Percentiles rank a stretch among this genome's conserved stretches.
These are phyloP conservation scores for Columba livia DNA, from an alignment of 2,113 vertebrate genomes.

Conservation along the genomic window DNA sequence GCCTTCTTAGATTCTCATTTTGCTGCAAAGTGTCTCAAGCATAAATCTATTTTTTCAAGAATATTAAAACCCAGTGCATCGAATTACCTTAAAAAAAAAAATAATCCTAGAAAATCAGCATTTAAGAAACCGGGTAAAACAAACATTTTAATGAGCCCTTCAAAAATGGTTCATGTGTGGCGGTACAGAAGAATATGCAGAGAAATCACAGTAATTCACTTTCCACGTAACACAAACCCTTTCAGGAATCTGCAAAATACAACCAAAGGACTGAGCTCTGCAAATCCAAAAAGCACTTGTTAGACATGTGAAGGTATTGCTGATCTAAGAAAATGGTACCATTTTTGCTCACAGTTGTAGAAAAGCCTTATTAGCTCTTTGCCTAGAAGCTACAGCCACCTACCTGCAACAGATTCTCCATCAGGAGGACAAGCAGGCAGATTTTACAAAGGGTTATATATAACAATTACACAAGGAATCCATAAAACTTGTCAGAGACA, in stretches of 20 bases:
- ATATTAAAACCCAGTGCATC: slow-evolving; percentile 34
- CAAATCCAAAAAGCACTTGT: slow-evolving; percentile 42
- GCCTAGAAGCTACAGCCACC: not conserved
- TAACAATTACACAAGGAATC: not conserved
- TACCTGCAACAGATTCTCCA: not conserved
- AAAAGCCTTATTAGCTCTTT: not conserved
- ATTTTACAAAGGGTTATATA: not conserved
- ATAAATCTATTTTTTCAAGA: slow-evolving; percentile 37
- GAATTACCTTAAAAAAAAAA: not conserved
- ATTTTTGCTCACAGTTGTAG: not conserved
- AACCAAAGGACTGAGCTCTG: not conserved
- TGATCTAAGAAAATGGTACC: not conserved
- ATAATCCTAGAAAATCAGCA: not conserved
- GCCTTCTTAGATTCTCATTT: not conserved
- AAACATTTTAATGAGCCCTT: not conserved
- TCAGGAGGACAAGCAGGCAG: not conserved
- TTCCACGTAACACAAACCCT: not conserved
- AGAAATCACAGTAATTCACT: not conserved
- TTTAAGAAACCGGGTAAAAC: not conserved
- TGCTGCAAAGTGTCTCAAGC: slow-evolving; percentile 2
- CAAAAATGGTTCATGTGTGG: not conserved
- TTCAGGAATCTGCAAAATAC: not conserved
- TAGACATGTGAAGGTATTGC: slow-evolving; percentile 42
- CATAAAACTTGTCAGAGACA: not conserved
- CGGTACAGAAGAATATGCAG: not conserved